Conservation (phyloP, 2,888 invertebrate genomes). For the Entomobrya multifasciata region DNA sequence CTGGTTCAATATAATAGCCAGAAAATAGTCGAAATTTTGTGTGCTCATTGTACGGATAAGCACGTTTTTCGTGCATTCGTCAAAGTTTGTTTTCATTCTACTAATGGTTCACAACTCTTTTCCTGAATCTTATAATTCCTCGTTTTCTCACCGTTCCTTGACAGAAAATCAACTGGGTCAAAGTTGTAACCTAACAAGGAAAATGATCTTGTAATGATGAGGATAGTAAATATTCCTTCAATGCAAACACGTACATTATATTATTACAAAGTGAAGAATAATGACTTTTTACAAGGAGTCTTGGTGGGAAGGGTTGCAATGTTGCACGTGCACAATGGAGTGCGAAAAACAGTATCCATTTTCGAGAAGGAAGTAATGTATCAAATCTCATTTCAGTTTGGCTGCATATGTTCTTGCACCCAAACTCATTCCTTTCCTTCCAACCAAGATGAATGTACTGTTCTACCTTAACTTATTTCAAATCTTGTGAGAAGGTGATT, state of each 20-base stretch:
- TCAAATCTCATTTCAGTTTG: background rate
- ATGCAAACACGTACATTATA: background rate
- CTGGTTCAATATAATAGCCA: background rate
- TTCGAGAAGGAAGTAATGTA: too few species aligned
- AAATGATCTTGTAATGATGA: background rate
- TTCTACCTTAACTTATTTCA: background rate
- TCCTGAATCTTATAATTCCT: background rate
- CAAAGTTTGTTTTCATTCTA: slow-evolving; percentile 2
- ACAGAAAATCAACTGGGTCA: slow-evolving; percentile 21
- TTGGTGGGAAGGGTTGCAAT: background rate
- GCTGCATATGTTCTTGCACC: background rate
- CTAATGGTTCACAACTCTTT: background rate
- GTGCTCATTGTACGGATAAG: slow-evolving; percentile 22
- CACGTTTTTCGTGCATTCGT: slow-evolving; percentile 17
- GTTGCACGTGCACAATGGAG: too few species aligned
- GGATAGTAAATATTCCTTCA: too few species aligned
- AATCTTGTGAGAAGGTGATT: slow-evolving; percentile 16
- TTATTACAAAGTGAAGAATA: background rate
- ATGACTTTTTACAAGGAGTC: background rate
- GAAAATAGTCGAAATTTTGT: slow-evolving; percentile 20
- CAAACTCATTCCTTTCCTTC: too few species aligned
- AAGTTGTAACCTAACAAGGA: slow-evolving; percentile 9
- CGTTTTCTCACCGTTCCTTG: background rate
- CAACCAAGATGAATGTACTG: background rate
- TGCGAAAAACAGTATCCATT: too few species aligned